Evolutionary conservation across 2,888 invertebrate species (phyloP).

Genomic region (Cheilosia impressa): DNA sequence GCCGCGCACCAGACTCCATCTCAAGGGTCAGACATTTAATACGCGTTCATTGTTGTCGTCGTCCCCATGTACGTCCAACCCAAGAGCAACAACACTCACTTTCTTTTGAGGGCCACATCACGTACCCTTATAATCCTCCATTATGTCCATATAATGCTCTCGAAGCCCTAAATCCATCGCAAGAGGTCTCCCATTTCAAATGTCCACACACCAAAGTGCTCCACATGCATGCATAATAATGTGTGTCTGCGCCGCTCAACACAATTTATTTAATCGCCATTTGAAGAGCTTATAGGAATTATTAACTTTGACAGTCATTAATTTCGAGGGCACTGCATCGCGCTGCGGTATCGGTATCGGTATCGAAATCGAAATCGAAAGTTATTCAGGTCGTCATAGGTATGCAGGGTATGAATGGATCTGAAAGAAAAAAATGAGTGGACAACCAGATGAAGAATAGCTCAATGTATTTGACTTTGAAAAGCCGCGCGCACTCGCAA

Average conservation of each 20-base stretch:
- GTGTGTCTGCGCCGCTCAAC: conserved; percentile 21
- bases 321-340: conserved; percentile 62
- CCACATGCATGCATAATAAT: conserved; percentile 58
- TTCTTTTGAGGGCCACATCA: conserved; percentile 49
- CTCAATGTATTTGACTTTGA: conserved; percentile 35
- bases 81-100: conserved; percentile 41
- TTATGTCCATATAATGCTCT: conserved; percentile 12
- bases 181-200: conserved; percentile 46
- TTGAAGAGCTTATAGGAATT: conserved; percentile 66
- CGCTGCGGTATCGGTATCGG: conserved; percentile 31
- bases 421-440: conserved; percentile 1
- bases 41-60: not conserved
- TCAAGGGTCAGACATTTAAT: conserved; percentile 23
- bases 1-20: not conserved
- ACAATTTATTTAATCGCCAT: conserved; percentile 67
- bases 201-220: conserved; percentile 53
- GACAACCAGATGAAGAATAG: conserved; percentile 33
- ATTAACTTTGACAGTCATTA: conserved; percentile 62
- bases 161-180: conserved; percentile 27
- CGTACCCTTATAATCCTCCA: conserved; percentile 51
- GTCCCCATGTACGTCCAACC: conserved; percentile 6
- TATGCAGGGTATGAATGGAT: conserved; percentile 21
- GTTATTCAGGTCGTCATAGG: conserved; percentile 56
- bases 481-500: conserved; percentile 25
- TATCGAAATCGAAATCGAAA: conserved; percentile 66